Evolutionary conservation across 1,140 invertebrate genomes (phyloP), one percentile per base, ranked within the genome.

Genomic region (Lamellibrachia luymesi): DNA sequence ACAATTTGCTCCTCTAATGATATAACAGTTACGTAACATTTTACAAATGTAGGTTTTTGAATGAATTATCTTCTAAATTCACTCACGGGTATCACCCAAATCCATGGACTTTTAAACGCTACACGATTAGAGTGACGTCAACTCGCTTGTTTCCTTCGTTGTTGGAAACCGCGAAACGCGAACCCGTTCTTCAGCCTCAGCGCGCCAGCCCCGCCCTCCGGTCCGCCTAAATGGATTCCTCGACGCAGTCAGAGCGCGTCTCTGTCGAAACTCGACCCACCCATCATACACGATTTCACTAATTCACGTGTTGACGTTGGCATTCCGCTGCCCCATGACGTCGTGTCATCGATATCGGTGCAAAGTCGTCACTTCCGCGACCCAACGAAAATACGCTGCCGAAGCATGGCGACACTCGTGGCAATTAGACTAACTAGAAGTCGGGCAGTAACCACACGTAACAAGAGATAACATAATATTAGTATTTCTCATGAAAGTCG

Each of bases 241-340:
- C 64, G 64, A 10, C 25, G 13, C 64, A 80, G 17, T 22, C 13
- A 80, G 64, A 80, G 13, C 64, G 64, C 64, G 64, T 80, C 64
- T 80, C 64, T 80, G 64, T 80, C 64, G 64, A 80, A 10, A 80
- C 64, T 22, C 64, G 17, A 80, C 17, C 64, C 64, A 22, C 64
- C 64, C 64, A 80, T 80, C 64, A 80, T 80, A 80, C 64, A 80
- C 64, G 64, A 80, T 80, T 80, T 80, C 64, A 80, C 64, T 80
- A 80, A 80, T 80, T 80, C 64, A 80, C 64, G 64, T 80, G 64
- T 80, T 80, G 64, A 80, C 13, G 13, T 80, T 80, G 64, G 64
- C 64, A 80, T 80, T 80, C 64, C 64, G 64, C 64, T 22, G 1
- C 64, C 64, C 64, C 64, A 80, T 80, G 64, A 80, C 64, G 64